Base-by-base conservation (phyloP, 2,113 vertebrate genomes). In the Laterallus jamaicensis region DNA sequence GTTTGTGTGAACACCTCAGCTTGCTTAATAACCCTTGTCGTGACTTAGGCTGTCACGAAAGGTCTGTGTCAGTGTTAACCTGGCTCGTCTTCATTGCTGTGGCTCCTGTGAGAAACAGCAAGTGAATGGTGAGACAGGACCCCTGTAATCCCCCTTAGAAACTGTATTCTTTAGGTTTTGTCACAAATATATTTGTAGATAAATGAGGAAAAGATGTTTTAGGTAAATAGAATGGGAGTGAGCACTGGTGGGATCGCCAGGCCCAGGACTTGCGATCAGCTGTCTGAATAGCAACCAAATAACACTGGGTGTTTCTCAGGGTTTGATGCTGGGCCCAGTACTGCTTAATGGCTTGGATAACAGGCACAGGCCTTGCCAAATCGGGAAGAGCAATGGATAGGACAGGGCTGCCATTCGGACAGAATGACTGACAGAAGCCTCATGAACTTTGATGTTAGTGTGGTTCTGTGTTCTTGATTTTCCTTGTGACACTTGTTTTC, bases 231-330 rank as follows among this genome's bases (percentile, higher is more conserved):
- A 47, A 47, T 19, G 44, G 17, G 44, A 50, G 42, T 50, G 35
- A 42, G 56, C 81, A 52, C 26, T 35, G 52, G 19, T 59, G 56
- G 82, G 28, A 22, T 28, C 28, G 40, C 29, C 25, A 56, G n/a
- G n/a, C 49, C n/a, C 0, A 1, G 56, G 49, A 39, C 74, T 70
- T 47, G 16, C 0, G 0, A 39, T 39, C 66, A 55, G 56, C 24
- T 70, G 22, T 26, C 9, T 47, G 55, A 32, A 47, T 39, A 58
- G 49, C 85, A 63, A 28, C n/a, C 15, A 47, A 13, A 39, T 39
- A 47, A 47, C 37, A 7, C 3, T 47, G 49, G 44, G 18, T 49
- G 28, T 77, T 54, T 60, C 55, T 69, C 54, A 32, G 25, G 44
- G 20, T 9, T 44, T 62, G 66, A 39, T 39, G 14, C 15, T 28